Evolutionary conservation across 2,797 vertebrate genomes (phyloP).

Genomic region (Helostoma temminkii): DNA sequence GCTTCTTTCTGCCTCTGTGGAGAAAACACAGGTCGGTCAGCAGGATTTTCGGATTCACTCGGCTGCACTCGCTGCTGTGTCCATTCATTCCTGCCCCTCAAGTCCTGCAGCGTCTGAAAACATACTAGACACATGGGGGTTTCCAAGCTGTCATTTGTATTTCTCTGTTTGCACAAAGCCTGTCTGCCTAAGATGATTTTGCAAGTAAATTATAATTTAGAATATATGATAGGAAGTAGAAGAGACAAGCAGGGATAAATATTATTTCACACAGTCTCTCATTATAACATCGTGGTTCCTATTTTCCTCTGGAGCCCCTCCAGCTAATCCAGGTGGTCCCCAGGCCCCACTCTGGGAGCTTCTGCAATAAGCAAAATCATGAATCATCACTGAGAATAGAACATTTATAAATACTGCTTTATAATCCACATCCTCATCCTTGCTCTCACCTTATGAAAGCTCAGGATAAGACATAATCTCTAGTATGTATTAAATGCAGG

Average conservation of each 20-base stretch:
- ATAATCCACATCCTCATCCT: constrained; percentile 44
- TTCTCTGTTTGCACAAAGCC: background rate
- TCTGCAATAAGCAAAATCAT: constrained; percentile 42
- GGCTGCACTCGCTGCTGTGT: constrained; percentile 67
- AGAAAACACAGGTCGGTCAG: constrained; percentile 75
- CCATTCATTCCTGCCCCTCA: constrained; percentile 51
- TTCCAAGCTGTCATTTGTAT: background rate
- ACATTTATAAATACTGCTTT: constrained; percentile 51
- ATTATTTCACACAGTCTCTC: constrained; percentile 9
- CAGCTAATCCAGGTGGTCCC: constrained; percentile 42
- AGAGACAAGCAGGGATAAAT: constrained; percentile 10
- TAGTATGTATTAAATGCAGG: constrained; percentile 66
- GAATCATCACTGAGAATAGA: constrained; percentile 53
- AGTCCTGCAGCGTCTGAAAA: constrained; percentile 16
- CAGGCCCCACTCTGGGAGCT: constrained; percentile 33
- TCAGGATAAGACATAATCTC: constrained; percentile 59
- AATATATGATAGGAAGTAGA: background rate
- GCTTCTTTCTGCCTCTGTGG: constrained; percentile 71
- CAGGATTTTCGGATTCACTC: constrained; percentile 76
- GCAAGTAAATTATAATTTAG: constrained; percentile 5
- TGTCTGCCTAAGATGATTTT: background rate
- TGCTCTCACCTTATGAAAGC: constrained; percentile 60
- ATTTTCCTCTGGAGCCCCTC: constrained; percentile 37
- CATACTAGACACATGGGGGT: constrained; percentile 1
- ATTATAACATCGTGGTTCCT: constrained; percentile 21